Conservation (phyloP, 2,797 vertebrate species). For the Columba guinea region DNA sequence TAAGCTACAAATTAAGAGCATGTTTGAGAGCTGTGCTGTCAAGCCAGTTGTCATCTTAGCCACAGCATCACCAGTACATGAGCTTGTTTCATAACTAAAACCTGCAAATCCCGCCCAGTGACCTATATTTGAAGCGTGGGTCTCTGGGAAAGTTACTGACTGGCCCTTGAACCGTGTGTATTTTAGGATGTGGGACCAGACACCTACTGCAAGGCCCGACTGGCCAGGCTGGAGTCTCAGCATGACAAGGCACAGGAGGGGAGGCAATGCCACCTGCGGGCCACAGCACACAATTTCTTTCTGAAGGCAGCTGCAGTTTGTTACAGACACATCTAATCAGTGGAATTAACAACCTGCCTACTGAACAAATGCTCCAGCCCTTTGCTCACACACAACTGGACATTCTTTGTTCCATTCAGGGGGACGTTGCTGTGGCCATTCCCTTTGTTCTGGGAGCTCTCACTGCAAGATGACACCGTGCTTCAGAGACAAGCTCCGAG, state of each 20-base stretch:
- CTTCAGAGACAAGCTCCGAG: neutral
- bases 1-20: neutral
- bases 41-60: neutral
- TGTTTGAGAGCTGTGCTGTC: neutral
- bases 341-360: neutral
- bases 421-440: fast-evolving
- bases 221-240: fast-evolving
- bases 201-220: neutral
- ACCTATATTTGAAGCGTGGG: neutral
- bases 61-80: neutral
- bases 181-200: neutral
- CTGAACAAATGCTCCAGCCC: neutral
- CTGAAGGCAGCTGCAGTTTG: neutral
- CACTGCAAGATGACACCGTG: neutral
- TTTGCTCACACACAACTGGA: neutral
- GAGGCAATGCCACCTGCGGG: neutral
- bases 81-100: neutral
- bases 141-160: neutral
- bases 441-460: neutral
- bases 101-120: neutral
- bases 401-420: fast-evolving
- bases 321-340: neutral
- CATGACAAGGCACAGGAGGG: fast-evolving
- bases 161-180: neutral
- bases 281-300: neutral